Base-by-base conservation (phyloP, 2,113 vertebrate genomes). In the Recurvirostra avosetta region DNA sequence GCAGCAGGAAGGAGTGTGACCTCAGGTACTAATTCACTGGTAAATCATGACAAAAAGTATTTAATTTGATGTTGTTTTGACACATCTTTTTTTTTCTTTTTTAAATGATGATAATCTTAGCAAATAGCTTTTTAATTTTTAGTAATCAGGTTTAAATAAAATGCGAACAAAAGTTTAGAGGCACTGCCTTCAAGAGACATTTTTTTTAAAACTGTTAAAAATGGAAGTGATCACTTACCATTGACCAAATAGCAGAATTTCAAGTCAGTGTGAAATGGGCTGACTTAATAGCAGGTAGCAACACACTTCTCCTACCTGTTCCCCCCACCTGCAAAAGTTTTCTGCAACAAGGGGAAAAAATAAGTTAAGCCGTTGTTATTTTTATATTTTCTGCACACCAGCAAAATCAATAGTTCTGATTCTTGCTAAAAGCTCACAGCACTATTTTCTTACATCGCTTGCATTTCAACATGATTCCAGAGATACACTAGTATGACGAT, bases 401-500 rank as follows among this genome's bases (percentile, higher is more conserved):
- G 45, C 52, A 75, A 90, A 96, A 90, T 87, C 92, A 75, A 83
- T 92, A 83, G 26, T 50, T 59, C 56, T 84, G 72, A 86, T 87
- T 96, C 55, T 65, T 41, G 52, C 76, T 62, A 75, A 38, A 92
- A 94, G 62, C 40, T 77, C 68, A 50, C 41, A 80, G 36, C 45
- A 11, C 34, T 67, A 2, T 76, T 85, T 91, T 47, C 38, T 73
- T 58, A 77, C 56, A 80, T 72, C 49, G 65, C 76, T 59, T 82
- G 71, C 77, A 52, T 77, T 86, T 89, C 71, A 89, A 5, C 53
- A 41, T 36, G 38, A 58, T 89, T 61, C 75, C 23, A 43, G 38
- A 67, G n/a, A 41, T 70, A 86, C 55, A 43, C 15, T 26, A 23
- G 19, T n/a, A 27, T 34, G 38, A 68, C 70, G 55, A 65, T n/a